Conservation (phyloP, 2,113 vertebrate genomes). For the Ammodytes marinus region DNA sequence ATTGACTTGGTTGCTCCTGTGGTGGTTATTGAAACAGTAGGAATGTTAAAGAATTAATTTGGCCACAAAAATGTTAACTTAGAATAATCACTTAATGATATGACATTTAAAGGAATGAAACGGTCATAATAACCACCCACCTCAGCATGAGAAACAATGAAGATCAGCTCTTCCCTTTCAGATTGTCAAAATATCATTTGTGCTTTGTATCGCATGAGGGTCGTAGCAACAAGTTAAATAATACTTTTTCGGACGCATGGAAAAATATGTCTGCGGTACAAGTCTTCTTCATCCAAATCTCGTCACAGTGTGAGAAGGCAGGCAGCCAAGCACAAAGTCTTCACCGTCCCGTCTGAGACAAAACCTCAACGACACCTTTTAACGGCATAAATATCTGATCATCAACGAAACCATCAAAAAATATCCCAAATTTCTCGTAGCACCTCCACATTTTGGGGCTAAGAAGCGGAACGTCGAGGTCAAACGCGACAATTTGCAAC, state of each 20-base stretch:
- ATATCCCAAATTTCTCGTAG: slow-evolving; percentile 32
- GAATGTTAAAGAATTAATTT: slow-evolving; percentile 28
- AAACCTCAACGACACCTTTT: slow-evolving; percentile 7
- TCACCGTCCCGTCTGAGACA: slow-evolving; percentile 22
- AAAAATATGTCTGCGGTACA: slow-evolving; percentile 59
- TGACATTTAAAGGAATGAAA: slow-evolving; percentile 64
- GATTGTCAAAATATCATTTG: slow-evolving; percentile 79
- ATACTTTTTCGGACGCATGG: slow-evolving; percentile 59
- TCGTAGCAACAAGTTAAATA: slow-evolving; percentile 66
- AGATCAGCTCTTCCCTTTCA: slow-evolving; percentile 51
- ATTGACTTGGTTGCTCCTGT: slow-evolving; percentile 28
- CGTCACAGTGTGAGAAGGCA: slow-evolving; percentile 80
- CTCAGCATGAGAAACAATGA: slow-evolving; percentile 61
- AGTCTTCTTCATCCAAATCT: slow-evolving; percentile 59
- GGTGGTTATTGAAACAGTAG: slow-evolving; percentile 3
- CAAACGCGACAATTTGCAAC: not conserved
- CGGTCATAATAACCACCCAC: slow-evolving; percentile 23
- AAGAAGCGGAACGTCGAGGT: slow-evolving; percentile 15
- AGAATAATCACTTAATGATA: slow-evolving; percentile 48
- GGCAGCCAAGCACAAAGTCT: slow-evolving; percentile 53
- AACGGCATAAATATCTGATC: slow-evolving; percentile 36
- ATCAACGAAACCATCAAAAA: slow-evolving; percentile 25
- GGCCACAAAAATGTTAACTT: slow-evolving; percentile 29
- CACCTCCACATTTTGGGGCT: slow-evolving; percentile 36
- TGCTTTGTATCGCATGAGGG: slow-evolving; percentile 70